Evolutionary conservation across 2,888 invertebrate species (phyloP).

Genomic region (Selenia dentaria): DNA sequence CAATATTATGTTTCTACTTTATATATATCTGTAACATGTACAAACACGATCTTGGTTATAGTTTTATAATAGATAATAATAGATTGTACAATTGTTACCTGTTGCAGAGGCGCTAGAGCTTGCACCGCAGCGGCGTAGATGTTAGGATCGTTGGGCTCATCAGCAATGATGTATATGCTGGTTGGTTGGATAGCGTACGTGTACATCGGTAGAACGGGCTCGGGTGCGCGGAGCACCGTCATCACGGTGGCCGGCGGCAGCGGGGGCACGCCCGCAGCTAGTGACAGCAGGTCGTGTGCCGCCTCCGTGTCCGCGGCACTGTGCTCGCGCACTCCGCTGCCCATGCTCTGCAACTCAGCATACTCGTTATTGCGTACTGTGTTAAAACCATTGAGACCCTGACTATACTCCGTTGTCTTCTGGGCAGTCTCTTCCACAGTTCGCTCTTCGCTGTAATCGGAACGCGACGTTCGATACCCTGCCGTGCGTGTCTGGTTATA

Average conservation of each 20-base stretch:
- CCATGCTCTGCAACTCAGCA: constrained; percentile 54
- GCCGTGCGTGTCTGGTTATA: neutral
- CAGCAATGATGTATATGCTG: constrained; percentile 64
- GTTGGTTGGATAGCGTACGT: constrained; percentile 88
- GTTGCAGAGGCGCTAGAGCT: constrained; percentile 51
- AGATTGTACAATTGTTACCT: too few relatives aligned
- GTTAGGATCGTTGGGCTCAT: constrained; percentile 54
- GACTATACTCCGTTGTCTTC: neutral
- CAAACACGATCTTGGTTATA: too few relatives aligned
- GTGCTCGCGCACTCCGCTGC: constrained; percentile 77
- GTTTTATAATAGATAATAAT: too few relatives aligned
- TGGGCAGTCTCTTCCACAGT: neutral
- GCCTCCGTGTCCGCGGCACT: constrained; percentile 95
- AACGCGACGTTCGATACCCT: neutral
- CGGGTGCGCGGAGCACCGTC: constrained; percentile 64
- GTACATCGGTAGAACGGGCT: constrained; percentile 73
- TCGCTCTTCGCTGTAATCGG: neutral
- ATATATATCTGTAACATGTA: too few relatives aligned
- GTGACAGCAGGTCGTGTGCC: constrained; percentile 91
- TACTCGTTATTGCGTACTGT: constrained; percentile 15
- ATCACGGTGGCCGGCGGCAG: constrained; percentile 87
- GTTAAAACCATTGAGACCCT: constrained; percentile 6
- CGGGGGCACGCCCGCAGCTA: constrained; percentile 91
- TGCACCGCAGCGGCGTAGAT: constrained; percentile 58
- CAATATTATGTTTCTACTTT: too few relatives aligned